Conservation (phyloP, 1,140 invertebrate genomes). For the Papilio polytes region DNA sequence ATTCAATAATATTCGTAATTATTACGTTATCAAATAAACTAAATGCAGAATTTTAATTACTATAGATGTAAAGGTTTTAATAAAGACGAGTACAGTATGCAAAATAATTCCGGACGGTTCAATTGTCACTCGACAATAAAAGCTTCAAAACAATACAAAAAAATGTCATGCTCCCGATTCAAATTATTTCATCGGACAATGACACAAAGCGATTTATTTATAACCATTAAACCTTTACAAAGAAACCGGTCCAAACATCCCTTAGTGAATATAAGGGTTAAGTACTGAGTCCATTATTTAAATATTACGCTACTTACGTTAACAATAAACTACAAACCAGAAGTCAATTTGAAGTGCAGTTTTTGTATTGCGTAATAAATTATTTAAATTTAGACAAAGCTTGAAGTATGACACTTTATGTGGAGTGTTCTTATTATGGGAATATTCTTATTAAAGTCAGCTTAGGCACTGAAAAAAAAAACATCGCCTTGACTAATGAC, state of each 20-base stretch:
- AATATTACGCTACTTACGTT: slow-evolving; percentile 69
- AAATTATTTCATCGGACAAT: slow-evolving; percentile 42
- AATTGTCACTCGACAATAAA: neutral
- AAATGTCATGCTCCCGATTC: neutral
- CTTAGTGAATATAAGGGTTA: slow-evolving; percentile 49
- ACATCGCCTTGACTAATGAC: slow-evolving; percentile 29
- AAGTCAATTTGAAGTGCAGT: slow-evolving; percentile 68
- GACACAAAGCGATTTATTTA: slow-evolving; percentile 44
- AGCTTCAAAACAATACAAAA: slow-evolving; percentile 21
- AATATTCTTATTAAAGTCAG: slow-evolving; percentile 57
- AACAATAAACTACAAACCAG: slow-evolving; percentile 68
- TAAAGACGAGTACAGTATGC: neutral
- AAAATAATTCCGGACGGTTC: slow-evolving; percentile 5
- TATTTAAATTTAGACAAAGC: slow-evolving; percentile 58
- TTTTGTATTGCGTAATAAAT: slow-evolving; percentile 59
- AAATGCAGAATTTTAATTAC: no score
- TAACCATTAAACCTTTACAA: slow-evolving; percentile 45
- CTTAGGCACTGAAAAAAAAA: slow-evolving; percentile 14
- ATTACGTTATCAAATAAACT: no score
- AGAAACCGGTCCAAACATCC: slow-evolving; percentile 51
- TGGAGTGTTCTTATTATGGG: slow-evolving; percentile 60
- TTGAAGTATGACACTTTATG: slow-evolving; percentile 53
- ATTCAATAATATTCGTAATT: no score
- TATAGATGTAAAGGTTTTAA: neutral
- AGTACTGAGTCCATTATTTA: slow-evolving; percentile 65